Base-by-base conservation (phyloP, 2,888 invertebrate genomes). In the Aspidiotus rigidus region DNA sequence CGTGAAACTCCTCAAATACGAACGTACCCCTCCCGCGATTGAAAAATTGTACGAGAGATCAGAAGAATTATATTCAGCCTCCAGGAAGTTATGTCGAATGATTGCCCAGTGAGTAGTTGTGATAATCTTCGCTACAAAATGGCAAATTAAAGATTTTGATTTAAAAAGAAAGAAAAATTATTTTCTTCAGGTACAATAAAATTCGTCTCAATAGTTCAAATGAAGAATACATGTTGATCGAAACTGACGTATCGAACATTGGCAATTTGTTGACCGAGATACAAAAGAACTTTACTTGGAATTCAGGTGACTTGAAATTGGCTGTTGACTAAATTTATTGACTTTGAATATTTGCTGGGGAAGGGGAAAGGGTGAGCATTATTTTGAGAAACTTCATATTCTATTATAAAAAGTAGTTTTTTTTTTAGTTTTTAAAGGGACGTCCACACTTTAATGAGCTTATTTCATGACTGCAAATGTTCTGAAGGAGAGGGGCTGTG, bases 181-280 rank as follows among this genome's bases (percentile, higher is more conserved):
- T 28, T 28, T 28, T 5, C 28, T 5, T 28, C 5, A 70, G 70
- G 39, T 70, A 70, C 56, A 70, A 70, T 56, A 39, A 55, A 62
- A 66, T 70, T 15, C 54, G 62, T 10, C 40, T 62, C 61, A 66
- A 60, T 39, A 66, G 70, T 42, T 66, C 40, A 62, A 41, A 7
- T 7, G 70, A 70, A 62, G 70, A 70, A 62, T 54, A 62, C n/a
- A 60, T 61, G 11, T 39, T 70, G 10, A 70, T 64, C n/a, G 62
- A 70, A 53, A 15, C 16, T 5, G 42, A 66, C 7, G 62, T 69
- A 15, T 53, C 42, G 1, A 53, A 44, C 11, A 70, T 66, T 13
- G 53, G 66, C 42, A 53, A 17, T 7, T n/a, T 64, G 17, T 53
- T 64, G 44, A 13, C 28, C 1, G 13, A 70, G 7, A 49, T 42